A percentile compares a stretch with the other conserved stretches of the same genome.
Conservation (phyloP, 2,797 vertebrate species). For the Botia kubotai region DNA sequence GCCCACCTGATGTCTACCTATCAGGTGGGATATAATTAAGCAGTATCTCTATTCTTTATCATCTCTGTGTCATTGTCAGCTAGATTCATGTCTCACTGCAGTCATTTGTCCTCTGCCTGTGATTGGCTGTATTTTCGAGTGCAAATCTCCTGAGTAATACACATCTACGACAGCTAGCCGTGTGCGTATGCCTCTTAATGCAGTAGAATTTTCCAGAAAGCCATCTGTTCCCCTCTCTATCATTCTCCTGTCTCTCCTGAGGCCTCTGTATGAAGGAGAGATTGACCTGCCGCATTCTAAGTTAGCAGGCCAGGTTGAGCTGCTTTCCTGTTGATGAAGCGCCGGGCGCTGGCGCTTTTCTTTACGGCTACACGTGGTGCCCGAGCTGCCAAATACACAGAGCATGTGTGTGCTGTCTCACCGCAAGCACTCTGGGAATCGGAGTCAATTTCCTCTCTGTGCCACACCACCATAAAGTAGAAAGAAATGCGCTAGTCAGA, state of each 20-base stretch:
- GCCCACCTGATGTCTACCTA: not conserved
- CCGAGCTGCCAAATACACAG: constrained; percentile 3
- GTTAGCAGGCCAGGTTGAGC: constrained; percentile 38
- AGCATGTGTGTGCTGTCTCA: constrained; percentile 37
- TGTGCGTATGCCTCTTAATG: not conserved
- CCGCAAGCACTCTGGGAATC: constrained; percentile 36
- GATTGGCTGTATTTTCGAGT: constrained; percentile 21
- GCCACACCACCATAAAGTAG: constrained; percentile 31
- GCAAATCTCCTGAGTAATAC: constrained; percentile 20
- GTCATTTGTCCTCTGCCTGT: not conserved
- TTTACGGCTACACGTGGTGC: constrained; percentile 24
- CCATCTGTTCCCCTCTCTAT: constrained; percentile 27
- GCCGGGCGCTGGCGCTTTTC: constrained; percentile 9
- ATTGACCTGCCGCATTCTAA: constrained; percentile 4
- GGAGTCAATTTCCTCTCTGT: constrained; percentile 38
- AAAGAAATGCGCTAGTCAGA: constrained; percentile 23
- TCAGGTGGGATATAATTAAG: not conserved
- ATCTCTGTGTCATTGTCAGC: not conserved
- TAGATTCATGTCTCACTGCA: not conserved
- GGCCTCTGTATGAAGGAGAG: not conserved
- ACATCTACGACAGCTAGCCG: not conserved
- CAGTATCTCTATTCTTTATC: constrained; percentile 9
- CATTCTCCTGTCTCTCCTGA: constrained; percentile 23
- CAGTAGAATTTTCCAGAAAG: not conserved
- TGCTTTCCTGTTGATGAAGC: constrained; percentile 48